Conservation (phyloP, 2,113 vertebrate species). For the Chionis minor region DNA sequence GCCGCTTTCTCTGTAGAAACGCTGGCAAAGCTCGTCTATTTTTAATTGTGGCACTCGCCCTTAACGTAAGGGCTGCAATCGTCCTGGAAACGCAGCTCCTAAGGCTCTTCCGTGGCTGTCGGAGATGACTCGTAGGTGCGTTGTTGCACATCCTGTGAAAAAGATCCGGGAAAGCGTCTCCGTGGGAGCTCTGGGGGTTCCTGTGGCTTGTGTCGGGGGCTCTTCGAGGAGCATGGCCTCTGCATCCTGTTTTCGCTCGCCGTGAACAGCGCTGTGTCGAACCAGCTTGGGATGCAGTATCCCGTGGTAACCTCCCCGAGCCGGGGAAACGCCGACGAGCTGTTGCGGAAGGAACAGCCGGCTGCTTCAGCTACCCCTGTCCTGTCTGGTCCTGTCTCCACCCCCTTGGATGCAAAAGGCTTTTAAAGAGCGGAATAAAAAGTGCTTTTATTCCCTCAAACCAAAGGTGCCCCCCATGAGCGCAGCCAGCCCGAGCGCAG, state of each 20-base stretch:
- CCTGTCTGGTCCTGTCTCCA: neutral
- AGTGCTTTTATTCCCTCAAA: neutral
- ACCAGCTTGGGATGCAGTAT: neutral
- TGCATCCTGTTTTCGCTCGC: neutral
- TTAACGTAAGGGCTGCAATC: neutral
- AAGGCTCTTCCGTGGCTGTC: neutral
- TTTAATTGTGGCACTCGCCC: neutral
- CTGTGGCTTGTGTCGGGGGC: neutral
- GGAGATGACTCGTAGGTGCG: rapidly evolving
- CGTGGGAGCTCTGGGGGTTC: neutral
- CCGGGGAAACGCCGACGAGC: rapidly evolving
- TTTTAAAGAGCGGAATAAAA: neutral
- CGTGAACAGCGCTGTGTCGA: neutral
- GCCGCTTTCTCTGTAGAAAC: neutral
- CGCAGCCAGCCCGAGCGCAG: neutral
- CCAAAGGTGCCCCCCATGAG: neutral
- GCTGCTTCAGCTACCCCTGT: neutral
- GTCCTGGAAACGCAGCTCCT: neutral
- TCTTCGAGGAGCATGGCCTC: neutral
- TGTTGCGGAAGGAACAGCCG: neutral
- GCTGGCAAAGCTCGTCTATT: neutral
- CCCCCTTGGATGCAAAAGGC: neutral
- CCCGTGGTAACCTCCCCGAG: neutral
- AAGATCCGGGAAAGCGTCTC: neutral
- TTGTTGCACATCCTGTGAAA: neutral